Evolutionary conservation across 2,797 vertebrate genomes (phyloP), one percentile per base, ranked within the genome.

Genomic region (Pachyuromys duprasi): DNA sequence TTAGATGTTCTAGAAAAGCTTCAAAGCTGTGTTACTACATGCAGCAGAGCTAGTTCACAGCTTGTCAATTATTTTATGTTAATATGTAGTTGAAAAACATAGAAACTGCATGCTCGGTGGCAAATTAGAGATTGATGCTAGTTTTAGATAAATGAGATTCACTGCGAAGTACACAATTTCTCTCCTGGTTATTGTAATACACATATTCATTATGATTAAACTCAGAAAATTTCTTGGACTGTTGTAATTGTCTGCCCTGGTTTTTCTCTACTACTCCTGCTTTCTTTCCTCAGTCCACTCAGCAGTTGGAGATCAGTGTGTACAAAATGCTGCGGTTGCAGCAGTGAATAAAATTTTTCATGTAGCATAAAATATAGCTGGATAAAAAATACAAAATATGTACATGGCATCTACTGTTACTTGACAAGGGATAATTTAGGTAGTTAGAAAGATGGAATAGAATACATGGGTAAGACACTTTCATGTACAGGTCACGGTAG

Each of bases 131-230:
- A 49, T 15, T 70, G 36, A 22, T 86, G 80, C 26, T 92, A 36
- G 65, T 8, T 80, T 94, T 87, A 91, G 20, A 42, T 76, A 94
- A 95, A 93, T 87, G 53, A 76, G 6, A 45, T 82, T 91, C 28
- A 49, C n/a, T 80, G 22, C 65, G 0, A 18, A 42, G 12, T 53
- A 80, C 22, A 57, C 5, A 55, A 20, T 15, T 75, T 81, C 14
- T 89, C 57, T 91, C 74, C 45, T n/a, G 11, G 24, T 80, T 60
- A 84, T 8, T 65, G 20, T 6, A 65, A 45, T 55, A 24, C 0
- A 63, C 3, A 49, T 67, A 72, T 3, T 79, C 45, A 62, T 69
- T 90, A 75, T 57, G 8, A n/a, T 75, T 70, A 78, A 96, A 57
- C 18, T 92, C 49, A 75, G 62, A 91, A 86, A 31, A 33, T 83